Base-by-base conservation (phyloP, 2,797 vertebrate genomes). In the Acanthopagrus latus region DNA sequence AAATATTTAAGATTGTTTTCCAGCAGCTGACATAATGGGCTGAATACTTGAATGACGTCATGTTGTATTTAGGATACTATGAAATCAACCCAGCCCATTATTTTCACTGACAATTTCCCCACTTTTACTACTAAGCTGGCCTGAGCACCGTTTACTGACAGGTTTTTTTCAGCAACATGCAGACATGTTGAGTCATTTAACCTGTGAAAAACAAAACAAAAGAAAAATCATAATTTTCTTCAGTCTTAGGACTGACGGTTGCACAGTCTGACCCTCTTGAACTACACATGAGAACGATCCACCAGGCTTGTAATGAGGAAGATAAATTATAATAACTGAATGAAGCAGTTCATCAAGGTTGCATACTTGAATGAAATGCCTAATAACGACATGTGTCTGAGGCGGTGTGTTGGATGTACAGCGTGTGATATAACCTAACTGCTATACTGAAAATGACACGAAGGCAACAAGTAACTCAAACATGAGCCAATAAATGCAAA, bases 391-490 rank as follows among this genome's bases (percentile, higher is more conserved):
- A 21, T 55, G 58, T 52, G 33, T 62, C 54, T 66, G 57, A 81
- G 38, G 67, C 66, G 38, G 67, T 69, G 72, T 23, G 51, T 69
- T 62, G 74, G 43, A 74, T 64, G 48, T 73, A 64, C 29, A 55
- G 55, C 59, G 57, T 66, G 51, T 64, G 10, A 47, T 57, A 0
- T 16, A 59, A 65, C 41, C 27, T 60, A 9, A 56, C 44, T 55
- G 13, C n/a, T 50, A 47, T 38, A 82, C 64, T 71, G 33, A 52
- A 68, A 71, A 58, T 20, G 16, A 50, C 33, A 5, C 6, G 11
- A 86, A 86, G 62, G 52, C 73, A 84, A 74, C 48, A 50, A 51
- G 38, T 69, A 68, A 74, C 54, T 72, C 20, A 74, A 76, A 71
- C 29, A 57, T 65, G 50, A 54, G 27, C 78, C 52, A 64, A 44